Conservation (phyloP, 2,113 vertebrate genomes). For the Corydoras sp. region DNA sequence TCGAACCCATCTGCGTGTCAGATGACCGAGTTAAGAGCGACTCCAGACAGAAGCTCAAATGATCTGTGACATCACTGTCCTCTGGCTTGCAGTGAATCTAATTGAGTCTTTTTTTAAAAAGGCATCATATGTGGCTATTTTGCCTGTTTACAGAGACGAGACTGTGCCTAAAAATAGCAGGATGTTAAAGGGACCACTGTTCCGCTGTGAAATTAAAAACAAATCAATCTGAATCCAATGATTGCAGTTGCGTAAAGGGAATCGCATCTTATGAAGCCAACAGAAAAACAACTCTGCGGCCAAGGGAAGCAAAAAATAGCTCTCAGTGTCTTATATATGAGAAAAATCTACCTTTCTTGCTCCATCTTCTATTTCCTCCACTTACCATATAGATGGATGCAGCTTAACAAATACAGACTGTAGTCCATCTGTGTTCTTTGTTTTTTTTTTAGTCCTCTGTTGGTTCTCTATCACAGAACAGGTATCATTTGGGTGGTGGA, state of each 20-base stretch:
- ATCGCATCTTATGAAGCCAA: background rate
- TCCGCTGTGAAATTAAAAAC: constrained; percentile 3
- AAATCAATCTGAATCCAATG: background rate
- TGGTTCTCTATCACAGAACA: too few relatives aligned
- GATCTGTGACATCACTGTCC: background rate
- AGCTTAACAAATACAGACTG: too few relatives aligned
- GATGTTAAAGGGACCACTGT: constrained; percentile 37
- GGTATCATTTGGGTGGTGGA: too few relatives aligned
- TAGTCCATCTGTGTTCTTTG: too few relatives aligned
- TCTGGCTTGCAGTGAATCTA: constrained; percentile 25
- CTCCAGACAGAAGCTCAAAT: background rate
- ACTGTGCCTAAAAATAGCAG: constrained; percentile 36
- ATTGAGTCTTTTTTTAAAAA: constrained; percentile 40
- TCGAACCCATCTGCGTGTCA: background rate
- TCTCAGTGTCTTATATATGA: background rate
- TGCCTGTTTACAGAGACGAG: constrained; percentile 31
- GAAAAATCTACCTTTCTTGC: too few relatives aligned
- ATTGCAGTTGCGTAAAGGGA: background rate
- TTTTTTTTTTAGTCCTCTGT: too few relatives aligned
- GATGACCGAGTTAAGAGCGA: background rate
- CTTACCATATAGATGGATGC: too few relatives aligned
- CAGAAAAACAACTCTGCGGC: constrained; percentile 10
- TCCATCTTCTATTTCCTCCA: too few relatives aligned
- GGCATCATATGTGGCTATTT: constrained; percentile 18
- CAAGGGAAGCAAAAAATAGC: background rate